phyloP scores from a whole-genome alignment of 2,797 vertebrate genomes.

The Potorous gilbertii region DNA sequence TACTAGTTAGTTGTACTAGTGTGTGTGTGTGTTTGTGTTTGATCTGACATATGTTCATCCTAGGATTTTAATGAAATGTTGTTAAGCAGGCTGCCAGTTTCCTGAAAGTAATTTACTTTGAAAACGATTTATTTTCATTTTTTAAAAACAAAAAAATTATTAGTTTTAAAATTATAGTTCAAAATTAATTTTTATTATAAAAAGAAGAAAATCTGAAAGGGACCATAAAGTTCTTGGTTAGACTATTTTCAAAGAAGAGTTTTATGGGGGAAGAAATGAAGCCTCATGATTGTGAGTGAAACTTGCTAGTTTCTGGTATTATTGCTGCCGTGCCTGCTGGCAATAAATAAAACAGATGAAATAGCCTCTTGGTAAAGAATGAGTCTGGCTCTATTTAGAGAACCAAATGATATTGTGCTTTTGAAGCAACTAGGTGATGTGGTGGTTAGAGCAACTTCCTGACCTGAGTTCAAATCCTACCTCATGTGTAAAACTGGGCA shows the following conservation, averaged over 20 bases:
- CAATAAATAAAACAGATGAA: not conserved
- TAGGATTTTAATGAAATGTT: not conserved
- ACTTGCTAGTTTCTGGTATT: not conserved
- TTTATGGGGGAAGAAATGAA: constrained; percentile 3
- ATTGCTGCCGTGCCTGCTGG: not conserved
- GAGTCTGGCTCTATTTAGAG: not conserved
- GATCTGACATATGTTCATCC: constrained; percentile 10
- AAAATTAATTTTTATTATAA: not conserved
- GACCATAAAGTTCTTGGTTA: not conserved
- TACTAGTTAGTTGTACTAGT: not conserved
- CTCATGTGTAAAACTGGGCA: not conserved
- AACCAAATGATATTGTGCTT: not conserved
- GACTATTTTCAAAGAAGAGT: not conserved
- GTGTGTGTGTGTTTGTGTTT: not conserved
- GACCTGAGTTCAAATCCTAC: not conserved
- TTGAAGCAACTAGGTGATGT: not conserved
- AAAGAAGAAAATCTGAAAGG: not conserved
- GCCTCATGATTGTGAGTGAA: not conserved
- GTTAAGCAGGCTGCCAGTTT: not conserved
- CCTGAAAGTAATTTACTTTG: not conserved
- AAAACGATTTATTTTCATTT: not conserved
- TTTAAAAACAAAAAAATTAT: not conserved
- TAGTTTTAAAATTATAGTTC: not conserved
- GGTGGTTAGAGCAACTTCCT: not conserved
- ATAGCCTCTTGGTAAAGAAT: not conserved